phyloP scores from a whole-genome alignment of 1,140 invertebrate genomes.

The Tachypleus tridentatus region DNA sequence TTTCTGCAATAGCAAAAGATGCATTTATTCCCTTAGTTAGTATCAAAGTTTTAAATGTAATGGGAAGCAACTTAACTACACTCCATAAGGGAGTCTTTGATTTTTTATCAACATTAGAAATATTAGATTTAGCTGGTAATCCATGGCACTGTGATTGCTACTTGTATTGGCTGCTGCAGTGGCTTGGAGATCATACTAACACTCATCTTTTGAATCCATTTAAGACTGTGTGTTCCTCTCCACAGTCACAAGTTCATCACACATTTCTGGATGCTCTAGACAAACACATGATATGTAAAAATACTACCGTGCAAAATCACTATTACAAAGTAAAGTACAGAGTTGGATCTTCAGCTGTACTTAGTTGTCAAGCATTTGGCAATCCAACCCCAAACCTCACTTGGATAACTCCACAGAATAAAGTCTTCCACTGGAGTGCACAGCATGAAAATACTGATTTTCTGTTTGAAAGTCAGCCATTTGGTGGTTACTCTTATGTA shows the following conservation, averaged over 20 bases:
- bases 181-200: slow-evolving; percentile 37
- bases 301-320: slow-evolving; percentile 23
- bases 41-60: slow-evolving; percentile 54
- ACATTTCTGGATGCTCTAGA: slow-evolving; percentile 21
- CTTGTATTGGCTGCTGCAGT: slow-evolving; percentile 68
- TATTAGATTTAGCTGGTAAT: slow-evolving; percentile 55
- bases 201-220: slow-evolving; percentile 18
- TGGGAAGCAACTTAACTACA: slow-evolving; percentile 52
- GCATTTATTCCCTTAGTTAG: slow-evolving; percentile 44
- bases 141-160: slow-evolving; percentile 75
- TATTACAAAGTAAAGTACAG: slow-evolving; percentile 20
- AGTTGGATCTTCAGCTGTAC: slow-evolving; percentile 43
- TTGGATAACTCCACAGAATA: slow-evolving; percentile 66
- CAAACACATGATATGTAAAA: slow-evolving; percentile 30
- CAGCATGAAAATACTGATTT: too few species aligned
- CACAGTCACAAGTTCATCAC: slow-evolving; percentile 13
- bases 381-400: slow-evolving; percentile 64
- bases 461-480: too few species aligned
- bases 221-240: slow-evolving; percentile 20
- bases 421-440: slow-evolving; percentile 48
- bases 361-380: slow-evolving; percentile 63
- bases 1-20: slow-evolving; percentile 28
- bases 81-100: slow-evolving; percentile 53
- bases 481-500: too few species aligned
- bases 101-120: slow-evolving; percentile 44